phyloP scores from a whole-genome alignment of 2,888 invertebrate genomes.

The Tiliacea citrago region DNA sequence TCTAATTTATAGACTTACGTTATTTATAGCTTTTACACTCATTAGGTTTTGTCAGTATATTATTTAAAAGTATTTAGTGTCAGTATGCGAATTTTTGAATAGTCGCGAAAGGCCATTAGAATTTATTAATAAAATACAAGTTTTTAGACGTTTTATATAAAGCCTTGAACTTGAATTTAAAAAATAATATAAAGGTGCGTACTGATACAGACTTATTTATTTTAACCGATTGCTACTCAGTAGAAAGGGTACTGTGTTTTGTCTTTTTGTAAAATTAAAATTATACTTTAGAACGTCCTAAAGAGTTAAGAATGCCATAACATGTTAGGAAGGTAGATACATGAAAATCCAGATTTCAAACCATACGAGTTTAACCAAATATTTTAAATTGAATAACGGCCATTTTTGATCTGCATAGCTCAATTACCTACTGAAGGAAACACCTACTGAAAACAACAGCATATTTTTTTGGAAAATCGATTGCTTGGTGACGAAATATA shows the following conservation, averaged over 20 bases:
- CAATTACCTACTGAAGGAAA: too few relatives aligned
- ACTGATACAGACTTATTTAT: neutral
- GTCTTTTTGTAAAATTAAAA: too few relatives aligned
- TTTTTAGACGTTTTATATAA: slow-evolving; percentile 13
- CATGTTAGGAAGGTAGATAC: too few relatives aligned
- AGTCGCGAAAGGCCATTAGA: slow-evolving; percentile 38
- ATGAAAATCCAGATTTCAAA: too few relatives aligned
- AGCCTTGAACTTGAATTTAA: slow-evolving; percentile 55
- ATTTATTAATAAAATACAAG: slow-evolving; percentile 38
- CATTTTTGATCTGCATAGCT: too few relatives aligned
- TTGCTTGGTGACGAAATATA: neutral
- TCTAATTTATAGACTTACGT: neutral
- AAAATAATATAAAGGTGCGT: slow-evolving; percentile 43
- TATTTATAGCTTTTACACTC: slow-evolving; percentile 28
- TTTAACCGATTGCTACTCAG: neutral
- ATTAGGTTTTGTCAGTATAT: slow-evolving; percentile 21
- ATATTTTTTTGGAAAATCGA: neutral
- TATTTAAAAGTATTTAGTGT: slow-evolving; percentile 50
- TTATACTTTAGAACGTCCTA: too few relatives aligned
- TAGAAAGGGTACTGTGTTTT: slow-evolving; percentile 4
- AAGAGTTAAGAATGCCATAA: too few relatives aligned
- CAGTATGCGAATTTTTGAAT: slow-evolving; percentile 36
- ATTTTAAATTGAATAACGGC: too few relatives aligned
- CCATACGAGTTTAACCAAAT: too few relatives aligned
- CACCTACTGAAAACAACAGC: neutral